Base-by-base conservation (phyloP, 2,797 vertebrate species). In the Sebastolobus altivelis region DNA sequence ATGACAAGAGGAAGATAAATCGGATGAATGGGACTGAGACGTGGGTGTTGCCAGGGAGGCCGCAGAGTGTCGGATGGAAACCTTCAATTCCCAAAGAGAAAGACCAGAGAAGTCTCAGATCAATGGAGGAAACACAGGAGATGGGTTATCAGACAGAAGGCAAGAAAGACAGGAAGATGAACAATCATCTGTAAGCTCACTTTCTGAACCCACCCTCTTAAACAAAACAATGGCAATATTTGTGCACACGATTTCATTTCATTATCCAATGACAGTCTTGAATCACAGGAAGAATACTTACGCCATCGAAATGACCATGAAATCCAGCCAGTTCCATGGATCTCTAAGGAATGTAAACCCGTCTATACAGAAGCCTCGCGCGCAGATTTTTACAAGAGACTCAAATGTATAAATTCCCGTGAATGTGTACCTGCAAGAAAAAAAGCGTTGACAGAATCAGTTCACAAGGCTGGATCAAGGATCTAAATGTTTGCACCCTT, bases 281-380 rank as follows among this genome's bases (percentile, higher is more conserved):
- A 56, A 33, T 52, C 4, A 63, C 12, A 85, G 72, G 54, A 56
- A 71, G 20, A 4, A 92, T 91, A 99, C 98, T 99, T 96, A 99
- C 99, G 99, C 99, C 99, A 99, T 99, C 87, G 98, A 98, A 95
- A 99, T 99, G 85, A 99, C 99, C 81, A 99, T 99, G 96, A 99
- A 99, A 92, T 99, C 99, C 93, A 99, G 94, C 99, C 99, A 99
- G 96, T 99, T 99, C 99, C 99, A 99, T 11, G 99, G 97, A 55
- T 99, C 99, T 79, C 99, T 95, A 37, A 99, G 97, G 95, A 99
- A 99, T 83, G 99, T 99, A 92, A 99, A 99, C 55, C 96, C 96
- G 37, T 99, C 98, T 97, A 99, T 99, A 95, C 98, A 99, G 97
- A 99, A 99, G 85, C 99, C 99, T 94, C 99, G 96, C 0, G 99